Evolutionary conservation across 2,888 invertebrate species (phyloP).

Genomic region (Hyalella azteca): DNA sequence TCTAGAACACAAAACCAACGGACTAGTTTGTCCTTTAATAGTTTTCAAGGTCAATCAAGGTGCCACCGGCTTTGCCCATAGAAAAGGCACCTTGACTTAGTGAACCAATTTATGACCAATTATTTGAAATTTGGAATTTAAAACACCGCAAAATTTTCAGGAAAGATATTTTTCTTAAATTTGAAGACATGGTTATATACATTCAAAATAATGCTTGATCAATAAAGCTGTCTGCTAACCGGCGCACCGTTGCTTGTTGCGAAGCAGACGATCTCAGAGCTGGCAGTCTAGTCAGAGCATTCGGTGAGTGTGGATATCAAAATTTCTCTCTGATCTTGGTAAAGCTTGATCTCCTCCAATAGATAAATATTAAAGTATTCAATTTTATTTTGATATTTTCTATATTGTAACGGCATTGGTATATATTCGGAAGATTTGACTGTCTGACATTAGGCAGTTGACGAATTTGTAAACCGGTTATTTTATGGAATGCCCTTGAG

Average conservation of each 20-base stretch:
- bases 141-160: too few species aligned
- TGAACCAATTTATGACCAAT: too few species aligned
- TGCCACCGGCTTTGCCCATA: not conserved
- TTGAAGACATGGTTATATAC: too few species aligned
- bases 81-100: too few species aligned
- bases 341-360: too few species aligned
- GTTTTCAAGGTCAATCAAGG: constrained; percentile 1
- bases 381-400: not conserved
- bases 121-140: too few species aligned
- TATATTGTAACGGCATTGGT: not conserved
- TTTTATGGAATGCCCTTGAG: not conserved
- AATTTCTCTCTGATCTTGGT: too few species aligned
- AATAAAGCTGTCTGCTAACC: not conserved
- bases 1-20: too few species aligned
- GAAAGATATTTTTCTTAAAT: too few species aligned
- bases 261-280: not conserved
- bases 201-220: too few species aligned
- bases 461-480: not conserved
- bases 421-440: not conserved
- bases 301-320: not conserved
- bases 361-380: too few species aligned
- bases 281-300: not conserved
- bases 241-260: not conserved
- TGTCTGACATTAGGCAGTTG: too few species aligned
- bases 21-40: not conserved